A percentile compares a stretch with the other conserved stretches of the same genome.
phyloP scores from a whole-genome alignment of 2,797 vertebrate genomes.

The Pipistrellus kuhlii region DNA sequence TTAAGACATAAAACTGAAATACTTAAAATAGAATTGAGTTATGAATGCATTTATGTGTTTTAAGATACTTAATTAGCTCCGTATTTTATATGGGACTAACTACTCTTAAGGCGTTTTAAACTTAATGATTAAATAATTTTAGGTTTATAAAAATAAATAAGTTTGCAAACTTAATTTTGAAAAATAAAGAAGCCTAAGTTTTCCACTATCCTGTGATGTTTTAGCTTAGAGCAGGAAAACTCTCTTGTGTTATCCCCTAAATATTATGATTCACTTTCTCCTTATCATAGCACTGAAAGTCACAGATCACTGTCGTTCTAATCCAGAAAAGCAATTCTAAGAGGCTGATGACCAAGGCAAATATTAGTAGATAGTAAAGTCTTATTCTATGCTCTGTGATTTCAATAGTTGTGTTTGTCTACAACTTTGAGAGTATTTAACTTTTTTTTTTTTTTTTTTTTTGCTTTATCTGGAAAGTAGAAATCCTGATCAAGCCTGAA shows the following conservation, averaged over 20 bases:
- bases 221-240: neutral
- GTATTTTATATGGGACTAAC: neutral
- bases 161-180: neutral
- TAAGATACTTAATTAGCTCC: neutral
- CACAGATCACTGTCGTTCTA: neutral
- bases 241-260: neutral
- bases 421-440: neutral
- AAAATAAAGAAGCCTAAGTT: neutral
- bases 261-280: neutral
- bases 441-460: neutral
- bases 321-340: neutral
- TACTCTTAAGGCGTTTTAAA: neutral
- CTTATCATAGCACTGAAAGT: neutral
- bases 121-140: neutral
- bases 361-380: neutral
- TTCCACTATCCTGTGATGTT: neutral
- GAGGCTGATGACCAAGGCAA: neutral
- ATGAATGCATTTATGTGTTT: neutral
- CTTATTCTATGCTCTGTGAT: neutral
- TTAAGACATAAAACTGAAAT: conserved; percentile 5
- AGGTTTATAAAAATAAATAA: neutral
- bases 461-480: neutral
- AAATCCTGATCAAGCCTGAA: neutral
- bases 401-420: neutral
- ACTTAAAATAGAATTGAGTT: neutral